A percentile compares a stretch with the other conserved stretches of the same genome.
phyloP scores from a whole-genome alignment of 2,888 invertebrate genomes.

The Spodoptera exigua region DNA sequence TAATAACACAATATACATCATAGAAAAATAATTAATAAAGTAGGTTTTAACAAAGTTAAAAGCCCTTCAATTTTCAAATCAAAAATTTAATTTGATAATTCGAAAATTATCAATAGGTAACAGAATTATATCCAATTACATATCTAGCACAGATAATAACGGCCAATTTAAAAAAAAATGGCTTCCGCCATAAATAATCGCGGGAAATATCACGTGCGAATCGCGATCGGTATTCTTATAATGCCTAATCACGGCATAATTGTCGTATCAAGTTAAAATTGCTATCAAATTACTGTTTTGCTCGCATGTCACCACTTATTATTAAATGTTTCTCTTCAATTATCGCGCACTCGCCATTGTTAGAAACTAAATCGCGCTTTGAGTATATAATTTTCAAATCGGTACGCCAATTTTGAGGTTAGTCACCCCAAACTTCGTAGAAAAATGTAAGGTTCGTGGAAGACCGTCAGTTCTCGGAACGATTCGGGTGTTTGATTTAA shows the following conservation, averaged over 20 bases:
- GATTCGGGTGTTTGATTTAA: conserved; percentile 59
- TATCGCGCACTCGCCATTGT: conserved; percentile 51
- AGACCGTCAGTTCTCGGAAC: conserved; percentile 55
- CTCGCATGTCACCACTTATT: conserved; percentile 68
- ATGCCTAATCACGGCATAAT: conserved; percentile 64
- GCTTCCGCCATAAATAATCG: conserved; percentile 56
- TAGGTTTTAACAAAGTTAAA: not conserved
- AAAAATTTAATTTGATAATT: conserved; percentile 28
- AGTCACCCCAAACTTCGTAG: conserved; percentile 55
- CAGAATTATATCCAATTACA: conserved; percentile 51
- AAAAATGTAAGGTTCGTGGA: conserved; percentile 49
- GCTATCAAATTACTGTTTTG: conserved; percentile 68
- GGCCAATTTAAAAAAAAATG: conserved; percentile 59
- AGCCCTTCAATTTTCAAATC: conserved; percentile 35
- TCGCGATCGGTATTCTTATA: conserved; percentile 59
- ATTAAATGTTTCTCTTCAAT: conserved; percentile 49
- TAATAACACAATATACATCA: too few species aligned
- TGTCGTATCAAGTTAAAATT: conserved; percentile 68
- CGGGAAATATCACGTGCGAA: conserved; percentile 59
- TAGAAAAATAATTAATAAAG: too few species aligned
- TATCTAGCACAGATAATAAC: conserved; percentile 43
- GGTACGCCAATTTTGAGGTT: conserved; percentile 55
- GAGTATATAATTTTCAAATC: conserved; percentile 57
- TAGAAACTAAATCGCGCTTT: conserved; percentile 34
- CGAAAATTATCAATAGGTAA: conserved; percentile 23